A percentile compares a stretch with the other conserved stretches of the same genome.
Evolutionary conservation across 2,888 invertebrate species (phyloP).

Genomic region (Ectemnius continuus): DNA sequence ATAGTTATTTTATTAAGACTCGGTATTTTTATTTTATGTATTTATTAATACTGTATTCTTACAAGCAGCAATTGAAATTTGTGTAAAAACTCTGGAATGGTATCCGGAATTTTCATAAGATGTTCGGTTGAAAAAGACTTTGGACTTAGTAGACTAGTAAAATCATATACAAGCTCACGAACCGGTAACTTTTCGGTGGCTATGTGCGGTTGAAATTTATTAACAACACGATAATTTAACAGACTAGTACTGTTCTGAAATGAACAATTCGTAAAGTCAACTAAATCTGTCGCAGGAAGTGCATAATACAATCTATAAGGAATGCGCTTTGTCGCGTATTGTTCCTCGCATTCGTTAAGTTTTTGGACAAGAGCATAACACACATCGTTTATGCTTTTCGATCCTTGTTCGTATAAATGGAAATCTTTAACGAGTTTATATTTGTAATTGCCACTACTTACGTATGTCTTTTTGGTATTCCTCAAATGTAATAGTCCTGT

Average conservation of each 20-base stretch:
- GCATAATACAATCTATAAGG: slow-evolving; percentile 85
- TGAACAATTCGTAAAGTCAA: slow-evolving; percentile 79
- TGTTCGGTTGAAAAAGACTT: slow-evolving; percentile 62
- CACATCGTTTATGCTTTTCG: slow-evolving; percentile 81
- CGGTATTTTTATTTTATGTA: slow-evolving; percentile 20
- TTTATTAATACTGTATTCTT: slow-evolving; percentile 74
- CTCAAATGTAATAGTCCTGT: slow-evolving; percentile 85
- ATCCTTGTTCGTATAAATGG: slow-evolving; percentile 86
- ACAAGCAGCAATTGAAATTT: slow-evolving; percentile 80
- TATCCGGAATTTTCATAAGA: slow-evolving; percentile 73
- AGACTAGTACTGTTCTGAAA: slow-evolving; percentile 74
- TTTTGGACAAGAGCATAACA: slow-evolving; percentile 81
- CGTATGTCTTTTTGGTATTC: slow-evolving; percentile 81
- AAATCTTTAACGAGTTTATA: slow-evolving; percentile 84
- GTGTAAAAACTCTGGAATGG: slow-evolving; percentile 77
- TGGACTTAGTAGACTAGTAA: slow-evolving; percentile 58
- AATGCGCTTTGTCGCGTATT: slow-evolving; percentile 79
- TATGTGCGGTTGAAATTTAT: slow-evolving; percentile 87
- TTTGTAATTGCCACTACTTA: slow-evolving; percentile 81
- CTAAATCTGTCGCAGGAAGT: slow-evolving; percentile 84
- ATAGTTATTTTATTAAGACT: slow-evolving; percentile 6
- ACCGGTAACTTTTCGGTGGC: slow-evolving; percentile 86
- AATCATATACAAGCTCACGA: slow-evolving; percentile 77
- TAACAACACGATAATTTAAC: slow-evolving; percentile 79
- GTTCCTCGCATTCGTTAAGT: slow-evolving; percentile 81